These are phyloP conservation scores for Pantherophis alleghaniensis DNA, from an alignment of 2,797 vertebrate species.

Conservation along the genomic window DNA sequence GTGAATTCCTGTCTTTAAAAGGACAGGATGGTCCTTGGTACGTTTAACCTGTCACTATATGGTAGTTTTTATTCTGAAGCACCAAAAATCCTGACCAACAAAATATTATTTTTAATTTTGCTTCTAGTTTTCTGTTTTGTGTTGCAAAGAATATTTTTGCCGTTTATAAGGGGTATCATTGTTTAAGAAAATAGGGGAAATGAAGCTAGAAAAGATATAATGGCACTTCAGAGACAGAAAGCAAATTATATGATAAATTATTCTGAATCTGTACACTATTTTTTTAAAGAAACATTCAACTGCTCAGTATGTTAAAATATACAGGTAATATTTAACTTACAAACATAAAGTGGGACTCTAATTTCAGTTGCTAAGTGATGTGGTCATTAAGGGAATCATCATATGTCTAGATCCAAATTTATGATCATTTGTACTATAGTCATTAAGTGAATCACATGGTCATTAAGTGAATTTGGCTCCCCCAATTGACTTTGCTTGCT, in stretches of 20 bases:
- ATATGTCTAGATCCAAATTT: neutral
- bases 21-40: neutral
- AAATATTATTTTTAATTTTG: neutral
- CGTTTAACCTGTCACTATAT: neutral
- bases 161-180: neutral
- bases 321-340: neutral
- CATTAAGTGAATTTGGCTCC: neutral
- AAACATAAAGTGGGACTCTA: neutral
- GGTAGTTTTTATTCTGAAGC: neutral
- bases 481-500: neutral
- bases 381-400: neutral
- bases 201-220: slow-evolving; percentile 4
- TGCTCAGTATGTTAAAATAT: neutral
- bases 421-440: neutral
- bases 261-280: neutral
- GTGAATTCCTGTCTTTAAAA: neutral
- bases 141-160: neutral
- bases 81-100: neutral
- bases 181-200: neutral
- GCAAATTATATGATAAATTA: neutral
- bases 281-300: neutral
- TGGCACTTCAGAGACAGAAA: neutral
- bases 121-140: neutral
- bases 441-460: neutral
- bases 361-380: neutral